phyloP scores from a whole-genome alignment of 2,113 vertebrate genomes.

The Barbus barbus region DNA sequence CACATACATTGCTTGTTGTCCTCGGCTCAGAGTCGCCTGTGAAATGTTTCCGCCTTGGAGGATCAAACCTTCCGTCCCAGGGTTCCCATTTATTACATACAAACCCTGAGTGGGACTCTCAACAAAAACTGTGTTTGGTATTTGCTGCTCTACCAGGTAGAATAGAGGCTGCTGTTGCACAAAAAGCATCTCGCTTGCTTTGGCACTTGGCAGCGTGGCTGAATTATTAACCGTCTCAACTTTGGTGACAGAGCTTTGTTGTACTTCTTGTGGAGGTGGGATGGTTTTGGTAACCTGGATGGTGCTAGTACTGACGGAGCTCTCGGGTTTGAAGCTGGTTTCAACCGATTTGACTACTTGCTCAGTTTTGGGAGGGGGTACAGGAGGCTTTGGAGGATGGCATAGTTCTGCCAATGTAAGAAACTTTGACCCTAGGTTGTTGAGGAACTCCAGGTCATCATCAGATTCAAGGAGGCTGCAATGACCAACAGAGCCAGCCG shows the following conservation, averaged over 20 bases:
- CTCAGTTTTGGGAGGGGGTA: neutral
- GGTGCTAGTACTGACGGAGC: conserved; percentile 38
- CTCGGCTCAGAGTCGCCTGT: too few relatives aligned
- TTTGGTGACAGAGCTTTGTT: conserved; percentile 27
- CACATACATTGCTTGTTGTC: too few relatives aligned
- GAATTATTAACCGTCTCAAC: conserved; percentile 31
- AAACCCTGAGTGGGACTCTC: too few relatives aligned
- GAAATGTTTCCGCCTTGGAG: too few relatives aligned
- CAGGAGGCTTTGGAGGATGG: conserved; percentile 68
- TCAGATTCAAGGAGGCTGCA: conserved; percentile 86
- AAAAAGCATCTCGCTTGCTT: conserved; percentile 57
- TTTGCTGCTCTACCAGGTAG: conserved; percentile 64
- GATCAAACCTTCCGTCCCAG: too few relatives aligned
- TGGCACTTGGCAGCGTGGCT: conserved; percentile 27
- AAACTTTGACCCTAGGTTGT: conserved; percentile 86
- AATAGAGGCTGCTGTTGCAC: conserved; percentile 70
- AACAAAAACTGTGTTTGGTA: too few relatives aligned
- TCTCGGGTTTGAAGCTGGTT: conserved; percentile 51
- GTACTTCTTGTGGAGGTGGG: conserved; percentile 28
- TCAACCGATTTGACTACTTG: conserved; percentile 47
- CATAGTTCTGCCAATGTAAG: conserved; percentile 88
- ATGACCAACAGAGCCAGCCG: conserved; percentile 81
- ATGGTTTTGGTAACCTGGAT: conserved; percentile 51
- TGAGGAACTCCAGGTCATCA: conserved; percentile 80
- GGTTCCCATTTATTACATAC: too few relatives aligned